phyloP scores from a whole-genome alignment of 37 sponge, comb jelly and placozoan genomes.

The Crambe crambe region DNA sequence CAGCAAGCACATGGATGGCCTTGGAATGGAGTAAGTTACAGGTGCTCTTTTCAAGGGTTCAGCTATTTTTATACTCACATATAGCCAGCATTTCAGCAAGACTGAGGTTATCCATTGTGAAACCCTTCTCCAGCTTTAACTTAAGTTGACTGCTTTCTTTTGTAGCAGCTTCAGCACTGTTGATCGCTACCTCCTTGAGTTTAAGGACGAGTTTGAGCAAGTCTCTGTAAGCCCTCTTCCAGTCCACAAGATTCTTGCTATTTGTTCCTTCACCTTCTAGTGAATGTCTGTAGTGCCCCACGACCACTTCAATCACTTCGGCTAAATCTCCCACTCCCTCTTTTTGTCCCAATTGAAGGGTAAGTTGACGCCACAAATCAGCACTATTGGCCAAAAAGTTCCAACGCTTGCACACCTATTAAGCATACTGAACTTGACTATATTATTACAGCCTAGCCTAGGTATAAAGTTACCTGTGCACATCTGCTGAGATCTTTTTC shows the following conservation, averaged over 20 bases:
- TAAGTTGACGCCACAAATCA: conserved; percentile 57
- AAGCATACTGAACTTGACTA: background rate
- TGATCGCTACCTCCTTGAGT: conserved; percentile 58
- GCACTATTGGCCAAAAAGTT: conserved; percentile 8
- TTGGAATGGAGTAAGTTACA: too few species aligned
- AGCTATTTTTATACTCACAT: conserved; percentile 33
- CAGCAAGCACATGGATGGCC: too few species aligned
- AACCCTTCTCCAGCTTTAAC: background rate
- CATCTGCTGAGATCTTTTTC: conserved; percentile 43
- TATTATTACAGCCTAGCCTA: too few species aligned
- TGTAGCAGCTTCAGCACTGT: conserved; percentile 18
- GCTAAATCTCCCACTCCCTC: conserved; percentile 61
- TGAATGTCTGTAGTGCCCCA: background rate
- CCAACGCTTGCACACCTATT: conserved; percentile 70
- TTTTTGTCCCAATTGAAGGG: conserved; percentile 19
- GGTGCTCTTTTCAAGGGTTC: too few species aligned
- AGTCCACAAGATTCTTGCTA: conserved; percentile 34
- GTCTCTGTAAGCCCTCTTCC: conserved; percentile 69
- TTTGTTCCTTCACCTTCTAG: background rate
- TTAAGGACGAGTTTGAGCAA: conserved; percentile 22
- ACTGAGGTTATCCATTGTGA: conserved; percentile 3
- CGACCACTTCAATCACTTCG: conserved; percentile 34
- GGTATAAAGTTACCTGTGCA: conserved; percentile 46
- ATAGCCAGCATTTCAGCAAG: conserved; percentile 70
- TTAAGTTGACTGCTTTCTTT: background rate